Evolutionary conservation across 2,113 vertebrate species (phyloP), one percentile per base, ranked within the genome.

Genomic region (Sylvilagus bachmani): DNA sequence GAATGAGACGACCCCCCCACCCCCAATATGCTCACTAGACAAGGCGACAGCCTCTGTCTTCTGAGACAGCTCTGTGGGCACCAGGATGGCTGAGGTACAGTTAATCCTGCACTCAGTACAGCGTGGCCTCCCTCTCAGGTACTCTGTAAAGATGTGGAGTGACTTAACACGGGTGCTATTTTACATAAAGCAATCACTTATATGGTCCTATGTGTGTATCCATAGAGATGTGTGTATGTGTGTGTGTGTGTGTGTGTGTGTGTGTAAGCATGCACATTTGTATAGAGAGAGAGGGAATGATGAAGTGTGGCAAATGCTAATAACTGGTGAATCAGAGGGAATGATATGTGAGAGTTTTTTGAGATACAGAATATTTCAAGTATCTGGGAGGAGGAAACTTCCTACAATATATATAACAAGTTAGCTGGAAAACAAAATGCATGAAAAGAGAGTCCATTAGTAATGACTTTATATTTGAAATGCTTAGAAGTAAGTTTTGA

Each of bases 401-500:
- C 36, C 51, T 70, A 3, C n/a, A 31, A n/a, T 85, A 36, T 11
- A 38, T 6, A 84, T 10, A 78, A 51, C 27, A 70, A 88, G 66
- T 74, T 16, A n/a, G 49, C 27, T 92, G 16, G 9, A 89, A 67
- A 51, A n/a, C 11, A 75, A 89, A 85, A 33, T 70, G 19, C 61
- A 86, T 16, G 55, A 81, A 75, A 66, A 44, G 10, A 58, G 2
- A 61, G 51, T 89, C 64, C 53, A 64, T 58, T 82, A 86, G 19
- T 82, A 90, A 81, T 4, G 86, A 27, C 33, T 89, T 78, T 90
- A 64, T 9, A 24, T 13, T 70, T 82, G 24, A 86, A 86, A 70
- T 82, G 64, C 38, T 88, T 86, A 36, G 14, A 38, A 90, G 70
- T 75, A 92, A 81, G n/a, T 33, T 90, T 86, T 66, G 75, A 93